Percentiles rank a stretch among this genome's conserved stretches.
Conservation (phyloP, 2,797 vertebrate species). For the Tolypeutes matacus region DNA sequence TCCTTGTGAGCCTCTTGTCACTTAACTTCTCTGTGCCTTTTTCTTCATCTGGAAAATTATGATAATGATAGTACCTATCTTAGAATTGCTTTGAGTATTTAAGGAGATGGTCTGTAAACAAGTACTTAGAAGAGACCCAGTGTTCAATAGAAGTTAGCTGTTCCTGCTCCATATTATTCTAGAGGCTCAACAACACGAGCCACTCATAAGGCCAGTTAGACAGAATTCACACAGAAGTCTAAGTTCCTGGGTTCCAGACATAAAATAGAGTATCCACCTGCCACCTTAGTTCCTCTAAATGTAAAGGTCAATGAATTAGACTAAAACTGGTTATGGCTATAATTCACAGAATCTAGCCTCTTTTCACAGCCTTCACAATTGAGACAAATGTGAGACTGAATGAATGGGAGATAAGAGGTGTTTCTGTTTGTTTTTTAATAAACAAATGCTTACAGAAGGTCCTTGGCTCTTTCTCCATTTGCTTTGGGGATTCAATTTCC, state of each 20-base stretch:
- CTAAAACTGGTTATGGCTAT: background rate
- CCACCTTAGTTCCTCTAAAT: background rate
- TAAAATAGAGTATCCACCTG: background rate
- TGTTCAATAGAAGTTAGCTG: background rate
- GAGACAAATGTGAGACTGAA: conserved; percentile 61
- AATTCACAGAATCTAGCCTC: background rate
- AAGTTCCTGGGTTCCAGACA: background rate
- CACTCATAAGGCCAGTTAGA: background rate
- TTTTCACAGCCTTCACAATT: background rate
- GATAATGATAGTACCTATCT: conserved; percentile 31
- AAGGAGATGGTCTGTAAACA: background rate
- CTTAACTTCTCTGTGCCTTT: background rate
- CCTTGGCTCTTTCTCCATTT: conserved; percentile 41
- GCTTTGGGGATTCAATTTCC: conserved; percentile 66
- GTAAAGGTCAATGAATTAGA: background rate
- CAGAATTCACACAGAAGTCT: conserved; percentile 13
- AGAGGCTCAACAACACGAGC: background rate
- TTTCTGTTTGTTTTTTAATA: background rate
- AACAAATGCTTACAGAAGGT: conserved; percentile 55
- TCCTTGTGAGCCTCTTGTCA: background rate
- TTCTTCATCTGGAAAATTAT: conserved; percentile 23
- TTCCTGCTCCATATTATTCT: background rate
- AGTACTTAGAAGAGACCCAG: background rate
- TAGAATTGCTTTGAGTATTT: conserved; percentile 19
- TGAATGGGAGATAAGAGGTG: conserved; percentile 33